Evolutionary conservation across 2,797 vertebrate genomes (phyloP).

Genomic region (Hydrophis major): DNA sequence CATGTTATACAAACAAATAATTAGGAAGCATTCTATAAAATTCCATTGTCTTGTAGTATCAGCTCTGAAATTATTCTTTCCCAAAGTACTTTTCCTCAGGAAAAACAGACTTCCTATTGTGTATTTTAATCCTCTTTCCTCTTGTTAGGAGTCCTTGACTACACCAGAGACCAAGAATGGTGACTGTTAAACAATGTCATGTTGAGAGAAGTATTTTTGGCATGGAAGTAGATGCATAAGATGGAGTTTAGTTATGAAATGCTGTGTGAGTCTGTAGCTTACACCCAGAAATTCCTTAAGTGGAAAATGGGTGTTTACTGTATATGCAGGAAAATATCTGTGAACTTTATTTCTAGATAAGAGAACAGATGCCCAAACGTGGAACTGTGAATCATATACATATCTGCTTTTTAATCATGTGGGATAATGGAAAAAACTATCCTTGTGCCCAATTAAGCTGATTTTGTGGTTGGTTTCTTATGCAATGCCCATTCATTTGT

Average conservation of each 20-base stretch:
- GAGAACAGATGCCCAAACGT: not conserved
- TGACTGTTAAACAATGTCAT: not conserved
- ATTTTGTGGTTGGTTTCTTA: not conserved
- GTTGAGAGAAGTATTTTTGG: not conserved
- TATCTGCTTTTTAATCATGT: not conserved
- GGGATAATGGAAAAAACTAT: not conserved
- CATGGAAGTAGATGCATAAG: not conserved
- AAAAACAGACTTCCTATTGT: conserved; percentile 6
- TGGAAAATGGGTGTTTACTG: not conserved
- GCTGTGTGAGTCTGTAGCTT: not conserved
- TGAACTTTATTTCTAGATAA: not conserved
- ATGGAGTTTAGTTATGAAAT: not conserved
- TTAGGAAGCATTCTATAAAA: not conserved
- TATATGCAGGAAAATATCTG: not conserved
- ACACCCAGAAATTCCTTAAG: not conserved
- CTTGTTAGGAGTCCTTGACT: not conserved
- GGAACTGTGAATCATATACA: not conserved
- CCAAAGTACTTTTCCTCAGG: not conserved
- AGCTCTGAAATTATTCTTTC: not conserved
- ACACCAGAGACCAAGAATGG: not conserved
- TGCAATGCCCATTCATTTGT: not conserved
- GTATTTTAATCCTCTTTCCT: not conserved
- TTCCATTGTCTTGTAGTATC: not conserved
- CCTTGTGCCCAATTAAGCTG: not conserved
- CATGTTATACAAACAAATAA: conserved; percentile 16